These are phyloP conservation scores for Ryuthela nishihirai DNA, from an alignment of 2,888 invertebrate genomes.

Conservation along the genomic window DNA sequence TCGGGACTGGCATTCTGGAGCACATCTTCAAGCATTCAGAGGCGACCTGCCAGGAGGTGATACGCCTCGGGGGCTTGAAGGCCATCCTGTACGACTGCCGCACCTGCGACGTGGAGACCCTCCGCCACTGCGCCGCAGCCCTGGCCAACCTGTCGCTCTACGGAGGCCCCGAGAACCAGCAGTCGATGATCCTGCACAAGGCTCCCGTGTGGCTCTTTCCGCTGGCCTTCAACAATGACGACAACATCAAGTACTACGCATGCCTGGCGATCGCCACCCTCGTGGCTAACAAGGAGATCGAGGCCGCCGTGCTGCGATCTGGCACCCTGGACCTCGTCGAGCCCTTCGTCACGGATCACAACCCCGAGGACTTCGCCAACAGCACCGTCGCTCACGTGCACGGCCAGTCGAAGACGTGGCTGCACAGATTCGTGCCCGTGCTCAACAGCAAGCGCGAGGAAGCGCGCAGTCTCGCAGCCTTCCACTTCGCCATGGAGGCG, in stretches of 20 bases:
- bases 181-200: constrained; percentile 65
- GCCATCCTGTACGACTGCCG: constrained; percentile 90
- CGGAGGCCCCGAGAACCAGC: constrained; percentile 94
- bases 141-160: constrained; percentile 93
- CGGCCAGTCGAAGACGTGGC: constrained; percentile 93
- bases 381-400: constrained; percentile 89
- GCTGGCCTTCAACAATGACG: constrained; percentile 91
- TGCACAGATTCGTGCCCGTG: constrained; percentile 86
- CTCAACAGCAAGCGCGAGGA: constrained; percentile 91
- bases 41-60: constrained; percentile 89
- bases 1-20: constrained; percentile 86
- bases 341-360: constrained; percentile 90
- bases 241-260: constrained; percentile 94
- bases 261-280: constrained; percentile 95
- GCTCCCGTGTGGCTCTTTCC: constrained; percentile 93
- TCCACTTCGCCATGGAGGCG: constrained; percentile 98
- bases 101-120: constrained; percentile 83
- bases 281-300: constrained; percentile 96
- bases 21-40: constrained; percentile 96
- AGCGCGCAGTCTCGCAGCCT: constrained; percentile 92
- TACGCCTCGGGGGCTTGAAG: constrained; percentile 85
- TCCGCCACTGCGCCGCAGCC: constrained; percentile 93
- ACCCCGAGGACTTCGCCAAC: constrained; percentile 90
- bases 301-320: constrained; percentile 90
- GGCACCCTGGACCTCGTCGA: constrained; percentile 94